Percentiles rank a stretch among this genome's conserved stretches.
Evolutionary conservation across 2,888 invertebrate genomes (phyloP).

Genomic region (Cataglyphis livida): DNA sequence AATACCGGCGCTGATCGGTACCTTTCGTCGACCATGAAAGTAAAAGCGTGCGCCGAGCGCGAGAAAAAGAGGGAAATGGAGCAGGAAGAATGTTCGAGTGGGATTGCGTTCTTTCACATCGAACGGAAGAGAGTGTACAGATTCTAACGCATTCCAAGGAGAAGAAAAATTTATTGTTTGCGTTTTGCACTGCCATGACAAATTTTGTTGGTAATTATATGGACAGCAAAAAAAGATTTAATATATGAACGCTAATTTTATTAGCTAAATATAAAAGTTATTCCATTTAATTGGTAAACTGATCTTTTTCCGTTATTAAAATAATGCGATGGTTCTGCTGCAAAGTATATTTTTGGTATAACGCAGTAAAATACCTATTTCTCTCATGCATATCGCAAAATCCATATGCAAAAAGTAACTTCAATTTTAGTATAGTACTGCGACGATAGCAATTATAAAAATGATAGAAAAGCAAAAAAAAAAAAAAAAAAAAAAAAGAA

Average conservation of each 20-base stretch:
- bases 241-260: not conserved
- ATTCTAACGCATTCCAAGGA: not conserved
- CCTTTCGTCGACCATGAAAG: slow-evolving; percentile 76
- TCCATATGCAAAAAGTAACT: not conserved
- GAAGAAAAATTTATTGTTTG: not conserved
- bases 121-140: not conserved
- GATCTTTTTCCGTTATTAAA: not conserved
- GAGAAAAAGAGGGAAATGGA: slow-evolving; percentile 67
- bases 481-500: not conserved
- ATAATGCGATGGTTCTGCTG: not conserved
- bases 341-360: not conserved
- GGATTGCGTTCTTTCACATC: slow-evolving; percentile 14
- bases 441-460: not conserved
- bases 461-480: not conserved
- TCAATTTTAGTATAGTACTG: not conserved
- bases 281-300: not conserved
- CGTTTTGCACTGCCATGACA: not conserved
- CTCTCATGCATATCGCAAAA: not conserved
- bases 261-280: not conserved
- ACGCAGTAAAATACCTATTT: not conserved
- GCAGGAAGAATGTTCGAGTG: slow-evolving; percentile 61
- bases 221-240: not conserved
- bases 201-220: not conserved
- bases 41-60: slow-evolving; percentile 65
- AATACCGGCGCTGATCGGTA: slow-evolving; percentile 60